Conservation (phyloP, 2,888 invertebrate species). For the Papilio gigon region DNA sequence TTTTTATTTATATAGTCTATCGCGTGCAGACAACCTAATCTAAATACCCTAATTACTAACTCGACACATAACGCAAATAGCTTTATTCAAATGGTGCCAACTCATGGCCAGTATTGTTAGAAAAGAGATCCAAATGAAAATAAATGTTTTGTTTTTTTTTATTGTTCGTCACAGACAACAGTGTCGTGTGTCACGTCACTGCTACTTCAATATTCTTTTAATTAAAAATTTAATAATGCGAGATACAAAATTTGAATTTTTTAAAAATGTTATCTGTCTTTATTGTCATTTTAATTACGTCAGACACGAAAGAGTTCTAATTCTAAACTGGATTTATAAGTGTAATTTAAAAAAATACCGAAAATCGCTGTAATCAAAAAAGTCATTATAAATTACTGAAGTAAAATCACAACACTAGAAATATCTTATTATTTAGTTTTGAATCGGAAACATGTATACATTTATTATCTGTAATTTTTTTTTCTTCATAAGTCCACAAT, state of each 20-base stretch:
- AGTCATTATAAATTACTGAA: not conserved
- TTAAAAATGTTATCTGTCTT: not conserved
- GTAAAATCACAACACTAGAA: not conserved
- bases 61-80: conserved; percentile 42
- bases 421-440: too few species aligned
- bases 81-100: conserved; percentile 35
- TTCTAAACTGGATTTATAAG: too few species aligned
- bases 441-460: too few species aligned
- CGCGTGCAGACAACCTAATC: conserved; percentile 33
- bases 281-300: not conserved
- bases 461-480: too few species aligned
- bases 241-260: not conserved
- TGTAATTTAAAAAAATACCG: too few species aligned
- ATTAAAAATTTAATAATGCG: not conserved
- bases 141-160: not conserved
- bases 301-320: not conserved
- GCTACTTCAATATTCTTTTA: not conserved
- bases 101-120: not conserved
- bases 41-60: conserved; percentile 45
- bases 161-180: not conserved
- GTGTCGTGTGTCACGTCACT: conserved; percentile 11
- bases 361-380: too few species aligned
- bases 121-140: conserved; percentile 6
- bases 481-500: too few species aligned
- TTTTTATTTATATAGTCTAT: not conserved